A percentile compares a stretch with the other conserved stretches of the same genome.
These are phyloP conservation scores for Thalassoma bifasciatum DNA, from an alignment of 2,113 vertebrate genomes.

Conservation along the genomic window DNA sequence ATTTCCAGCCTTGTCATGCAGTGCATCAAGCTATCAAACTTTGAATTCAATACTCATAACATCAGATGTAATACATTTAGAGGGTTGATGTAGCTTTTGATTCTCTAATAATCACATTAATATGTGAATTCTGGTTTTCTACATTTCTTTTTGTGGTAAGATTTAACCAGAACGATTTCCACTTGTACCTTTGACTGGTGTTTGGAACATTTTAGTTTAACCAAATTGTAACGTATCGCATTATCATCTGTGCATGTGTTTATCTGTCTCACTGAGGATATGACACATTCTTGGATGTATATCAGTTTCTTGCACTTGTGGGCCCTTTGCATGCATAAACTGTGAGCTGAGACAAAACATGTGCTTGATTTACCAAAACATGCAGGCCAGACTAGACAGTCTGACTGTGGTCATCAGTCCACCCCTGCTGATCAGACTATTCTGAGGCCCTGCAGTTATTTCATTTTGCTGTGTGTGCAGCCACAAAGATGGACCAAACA, in stretches of 20 bases:
- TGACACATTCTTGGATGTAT: slow-evolving; percentile 12
- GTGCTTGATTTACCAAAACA: slow-evolving; percentile 8
- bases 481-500: slow-evolving; percentile 39
- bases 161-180: slow-evolving; percentile 21
- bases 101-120: not conserved
- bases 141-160: not conserved
- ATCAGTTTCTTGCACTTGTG: slow-evolving; percentile 1
- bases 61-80: not conserved
- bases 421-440: slow-evolving; percentile 59
- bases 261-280: slow-evolving; percentile 20
- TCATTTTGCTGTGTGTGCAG: slow-evolving; percentile 72
- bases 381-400: slow-evolving; percentile 34
- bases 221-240: slow-evolving; percentile 15
- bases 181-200: not conserved
- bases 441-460: slow-evolving; percentile 58
- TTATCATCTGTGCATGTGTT: slow-evolving; percentile 11
- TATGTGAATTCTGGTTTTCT: slow-evolving; percentile 1
- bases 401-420: slow-evolving; percentile 49
- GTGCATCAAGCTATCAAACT: not conserved
- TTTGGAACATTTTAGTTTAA: not conserved
- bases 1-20: not conserved
- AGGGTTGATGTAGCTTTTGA: not conserved
- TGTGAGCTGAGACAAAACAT: slow-evolving; percentile 43
- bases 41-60: not conserved
- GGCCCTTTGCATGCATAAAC: slow-evolving; percentile 11